Base-by-base conservation (phyloP, 30 jellyfish, hydroid and myxozoan genomes). In the Aurelia coerulea region DNA sequence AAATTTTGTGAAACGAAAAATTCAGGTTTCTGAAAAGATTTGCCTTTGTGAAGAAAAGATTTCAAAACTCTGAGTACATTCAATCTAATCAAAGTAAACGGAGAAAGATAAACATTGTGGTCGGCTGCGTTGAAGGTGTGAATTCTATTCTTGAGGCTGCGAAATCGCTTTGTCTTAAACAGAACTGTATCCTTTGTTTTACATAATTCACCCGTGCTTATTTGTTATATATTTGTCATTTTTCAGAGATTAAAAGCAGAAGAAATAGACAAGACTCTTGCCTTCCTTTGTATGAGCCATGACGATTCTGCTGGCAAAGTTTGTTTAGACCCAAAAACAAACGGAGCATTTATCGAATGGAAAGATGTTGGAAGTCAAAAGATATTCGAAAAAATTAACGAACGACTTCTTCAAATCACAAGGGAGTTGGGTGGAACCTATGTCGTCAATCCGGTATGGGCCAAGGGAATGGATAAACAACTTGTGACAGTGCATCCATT, bases 401-500 rank as follows among this genome's bases (percentile, higher is more conserved):
- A 65, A 5, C 49, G 88, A 9, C 41, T 90, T 67, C 68, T 32
- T 51, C 87, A 75, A 14, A 74, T 82, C 4, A 35, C 97, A 4
- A 53, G 70, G 14, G 74, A 73, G 54, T 34, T 90, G 29, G 93
- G 90, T 10, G 97, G 97, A 14, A 78, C 97, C 18, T 82, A 17
- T 33, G 77, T 90, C 12, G 62, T 41, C 72, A 90, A 90, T 51
- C 97, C 97, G 0, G 80, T 77, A 29, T 90, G 94, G 94, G 18
- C 90, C 29, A 56, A 62, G 13, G 53, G 77, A 5, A 62, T 82
- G 33, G 90, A 81, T 54, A 90, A 82, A 42, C 83, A 80, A 62
- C 78, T 90, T 29, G 62, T 82, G 1, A 81, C 97, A 62, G 97
- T 76, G 1, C 97, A 90, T 65, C 97, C 97, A 1, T 81, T 90